Base-by-base conservation (phyloP, 92 coral and sea anemone species). In the Zoanthus solanderi region DNA sequence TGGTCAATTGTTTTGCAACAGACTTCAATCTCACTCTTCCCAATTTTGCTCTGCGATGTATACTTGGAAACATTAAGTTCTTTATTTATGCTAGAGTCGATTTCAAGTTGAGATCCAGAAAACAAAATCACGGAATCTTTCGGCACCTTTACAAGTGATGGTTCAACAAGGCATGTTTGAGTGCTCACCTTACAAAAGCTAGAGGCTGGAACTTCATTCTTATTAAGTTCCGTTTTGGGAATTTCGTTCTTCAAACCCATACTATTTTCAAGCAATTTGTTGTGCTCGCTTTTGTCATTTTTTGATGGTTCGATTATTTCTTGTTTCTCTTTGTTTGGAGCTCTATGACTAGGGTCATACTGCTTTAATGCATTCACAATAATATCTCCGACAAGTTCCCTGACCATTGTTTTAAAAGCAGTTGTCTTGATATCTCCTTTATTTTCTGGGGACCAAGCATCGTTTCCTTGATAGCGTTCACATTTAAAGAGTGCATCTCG, bases 341-440 rank as follows among this genome's bases (percentile, higher is more conserved):
- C 31, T 16, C 34, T 52, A 44, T 14, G 58, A 9, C 18, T 80
- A 5, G 29, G n/a, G 50, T 80, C 45, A 45, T 56, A 45, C 30
- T 23, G 85, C 6, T 65, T 63, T 65, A 46, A 17, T 45, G 85
- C 85, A 11, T 46, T 80, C 9, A 54, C 18, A 44, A 80, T 30
- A 80, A 65, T 44, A 8, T 65, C 58, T 63, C 18, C 85, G 28
- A 80, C 50, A 9, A 79, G 0, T 15, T 42, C 61, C 30, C 69
- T 44, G 15, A 73, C 85, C 73, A 45, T 28, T 65, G 73, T 65
- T 7, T 23, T 23, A 50, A 28, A 63, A 31, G 23, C 11, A 15
- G 29, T 53, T 44, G 15, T 32, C 34, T 61, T 44, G 56, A 29
- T 14, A 13, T 45, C 57, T 44, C 1, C 6, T 45, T 7, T 58